A percentile compares a stretch with the other conserved stretches of the same genome.
phyloP scores from a whole-genome alignment of 1,140 invertebrate genomes.

The Bombus huntii region DNA sequence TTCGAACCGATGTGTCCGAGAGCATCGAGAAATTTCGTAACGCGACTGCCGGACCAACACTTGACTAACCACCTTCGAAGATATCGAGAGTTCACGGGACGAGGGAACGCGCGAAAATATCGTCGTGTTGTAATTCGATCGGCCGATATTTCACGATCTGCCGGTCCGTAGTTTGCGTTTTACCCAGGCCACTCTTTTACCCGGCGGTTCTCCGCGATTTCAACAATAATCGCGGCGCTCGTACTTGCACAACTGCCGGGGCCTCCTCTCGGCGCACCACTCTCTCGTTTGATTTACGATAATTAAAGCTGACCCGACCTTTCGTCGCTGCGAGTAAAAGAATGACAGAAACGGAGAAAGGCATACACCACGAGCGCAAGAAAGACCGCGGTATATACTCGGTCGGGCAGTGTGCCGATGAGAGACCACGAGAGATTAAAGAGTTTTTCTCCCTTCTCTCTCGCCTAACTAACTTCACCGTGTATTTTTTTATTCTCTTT shows the following conservation, averaged over 20 bases:
- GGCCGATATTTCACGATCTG: constrained; percentile 63
- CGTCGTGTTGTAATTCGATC: constrained; percentile 57
- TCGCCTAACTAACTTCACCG: neutral
- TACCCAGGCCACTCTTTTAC: neutral
- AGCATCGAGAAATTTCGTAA: neutral
- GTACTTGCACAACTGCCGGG: constrained; percentile 61
- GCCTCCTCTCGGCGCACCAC: constrained; percentile 58
- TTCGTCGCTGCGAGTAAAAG: constrained; percentile 69
- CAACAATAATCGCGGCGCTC: constrained; percentile 65
- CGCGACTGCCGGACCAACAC: neutral
- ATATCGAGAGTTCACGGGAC: neutral
- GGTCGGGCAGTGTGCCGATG: constrained; percentile 54
- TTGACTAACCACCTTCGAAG: neutral
- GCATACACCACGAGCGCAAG: constrained; percentile 32
- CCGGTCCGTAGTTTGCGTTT: neutral
- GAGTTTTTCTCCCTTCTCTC: constrained; percentile 48
- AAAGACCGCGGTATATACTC: constrained; percentile 21
- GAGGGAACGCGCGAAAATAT: constrained; percentile 15
- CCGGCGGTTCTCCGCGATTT: constrained; percentile 62
- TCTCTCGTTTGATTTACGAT: constrained; percentile 79
- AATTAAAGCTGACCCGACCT: constrained; percentile 80
- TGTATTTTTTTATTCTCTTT: neutral
- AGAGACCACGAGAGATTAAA: constrained; percentile 62
- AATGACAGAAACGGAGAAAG: constrained; percentile 34
- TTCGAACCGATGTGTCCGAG: neutral